A percentile compares a stretch with the other conserved stretches of the same genome.
phyloP scores from a whole-genome alignment of 2,797 vertebrate genomes.

The Phyllotis vaccarum region DNA sequence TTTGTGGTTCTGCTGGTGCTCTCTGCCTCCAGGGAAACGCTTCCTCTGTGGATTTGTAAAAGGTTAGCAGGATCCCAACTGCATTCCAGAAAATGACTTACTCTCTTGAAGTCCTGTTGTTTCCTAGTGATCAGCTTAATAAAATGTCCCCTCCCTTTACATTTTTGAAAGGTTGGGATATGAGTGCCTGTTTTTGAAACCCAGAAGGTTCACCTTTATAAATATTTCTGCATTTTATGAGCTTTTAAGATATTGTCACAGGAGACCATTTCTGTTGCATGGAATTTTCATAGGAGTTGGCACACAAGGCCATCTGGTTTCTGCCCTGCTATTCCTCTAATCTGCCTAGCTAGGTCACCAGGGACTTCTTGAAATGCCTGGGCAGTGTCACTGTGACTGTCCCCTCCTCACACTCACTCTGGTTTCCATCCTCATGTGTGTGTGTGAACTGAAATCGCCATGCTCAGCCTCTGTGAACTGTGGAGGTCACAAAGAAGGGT shows the following conservation, averaged over 20 bases:
- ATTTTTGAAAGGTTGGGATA: constrained; percentile 55
- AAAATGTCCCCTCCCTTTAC: constrained; percentile 6
- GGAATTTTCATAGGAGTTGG: constrained; percentile 78
- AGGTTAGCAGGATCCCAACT: constrained; percentile 62
- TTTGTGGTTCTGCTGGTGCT: constrained; percentile 33
- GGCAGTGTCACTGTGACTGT: not conserved
- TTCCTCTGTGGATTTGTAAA: constrained; percentile 68
- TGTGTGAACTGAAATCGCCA: not conserved
- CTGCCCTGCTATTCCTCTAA: not conserved
- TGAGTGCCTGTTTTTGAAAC: constrained; percentile 59
- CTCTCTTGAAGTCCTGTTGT: constrained; percentile 57
- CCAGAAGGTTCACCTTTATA: constrained; percentile 69
- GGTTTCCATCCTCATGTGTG: not conserved
- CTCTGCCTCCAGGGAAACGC: not conserved
- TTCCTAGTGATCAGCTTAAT: constrained; percentile 61
- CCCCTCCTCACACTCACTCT: not conserved
- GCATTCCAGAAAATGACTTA: constrained; percentile 51
- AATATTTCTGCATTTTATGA: constrained; percentile 71
- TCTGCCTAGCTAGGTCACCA: not conserved
- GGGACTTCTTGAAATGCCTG: not conserved
- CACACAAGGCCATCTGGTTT: constrained; percentile 63
- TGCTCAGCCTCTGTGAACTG: not conserved
- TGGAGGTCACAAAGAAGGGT: not conserved
- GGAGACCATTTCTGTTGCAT: constrained; percentile 63
- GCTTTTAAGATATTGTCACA: constrained; percentile 69